Base-by-base conservation (phyloP, 2,113 vertebrate genomes). In the Anolis sagrei region DNA sequence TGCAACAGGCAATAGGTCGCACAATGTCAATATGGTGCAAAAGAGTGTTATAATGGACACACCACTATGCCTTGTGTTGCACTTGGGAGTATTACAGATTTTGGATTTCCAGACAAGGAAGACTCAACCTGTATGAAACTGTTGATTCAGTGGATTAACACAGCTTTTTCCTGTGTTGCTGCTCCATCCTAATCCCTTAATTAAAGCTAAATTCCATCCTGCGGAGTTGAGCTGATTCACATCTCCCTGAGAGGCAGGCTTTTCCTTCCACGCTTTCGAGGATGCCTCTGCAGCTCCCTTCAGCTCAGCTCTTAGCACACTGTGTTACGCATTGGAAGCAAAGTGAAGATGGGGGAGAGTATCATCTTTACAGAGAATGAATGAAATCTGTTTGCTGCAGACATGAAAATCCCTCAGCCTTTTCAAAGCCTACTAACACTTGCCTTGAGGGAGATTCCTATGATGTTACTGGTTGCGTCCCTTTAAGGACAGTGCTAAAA, bases 131-230 rank as follows among this genome's bases (percentile, higher is more conserved):
- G 88, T 86, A 81, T 82, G 84, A 90, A 62, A 92, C 27, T 27
- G 10, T 69, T 82, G 76, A 90, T 89, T 68, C 25, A 10, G 39
- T 39, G 90, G 86, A 74, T 80, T 80, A 77, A 68, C 32, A 81
- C 77, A 61, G 68, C 3, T 21, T 13, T 13, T 25, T 11, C 25
- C 23, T 29, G 32, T 69, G 83, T 14, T 78, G 58, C 34, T 27
- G 88, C 64, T 87, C 81, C 88, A 83, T 83, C 87, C 87, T 92
- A 78, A 92, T 84, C 83, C 34, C 23, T 85, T 76, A 87, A 84
- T 87, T 85, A 88, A 92, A 88, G 90, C 21, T 76, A 85, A 14
- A 16, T 0, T 32, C 19, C 39, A 27, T 34, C 29, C 44, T 68
- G 39, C 39, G 19, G 74, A 18, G 82, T 3, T 76, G 61, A 84